Base-by-base conservation (phyloP, 2,888 invertebrate genomes). In the Rhamnusium bicolor region DNA sequence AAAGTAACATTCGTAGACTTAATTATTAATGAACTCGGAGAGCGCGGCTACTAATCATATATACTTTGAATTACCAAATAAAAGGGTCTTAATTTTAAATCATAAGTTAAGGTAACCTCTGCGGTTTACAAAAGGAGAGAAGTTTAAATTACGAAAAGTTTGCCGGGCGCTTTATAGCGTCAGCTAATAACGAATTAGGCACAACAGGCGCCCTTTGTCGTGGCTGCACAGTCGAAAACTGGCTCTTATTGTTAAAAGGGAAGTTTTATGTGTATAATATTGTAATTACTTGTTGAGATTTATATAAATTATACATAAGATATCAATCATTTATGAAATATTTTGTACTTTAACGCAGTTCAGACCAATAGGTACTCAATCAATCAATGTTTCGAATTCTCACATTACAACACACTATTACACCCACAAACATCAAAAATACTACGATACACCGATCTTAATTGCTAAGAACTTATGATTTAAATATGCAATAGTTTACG, bases 101-200 rank as follows among this genome's bases (percentile, higher is more conserved):
- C 54, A 24, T 32, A 58, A 32, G 58, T 32, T 32, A 58, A 32
- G 58, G 58, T 32, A 58, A 58, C 58, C n/a, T 18, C 27, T 4
- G 16, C 29, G 16, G 56, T 58, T 32, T 40, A 40, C 40, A 40
- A 40, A 40, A n/a, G 32, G 24, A 32, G 32, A 32, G 18, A 18
- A 56, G 54, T 27, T 56, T 56, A 56, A 56, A 56, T 56, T 56
- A 27, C 5, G 14, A 8, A 58, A 58, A 32, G 32, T 58, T 58
- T 58, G 32, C 32, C 19, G 6, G 24, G 7, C 16, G 7, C 16
- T 32, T 32, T 16, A 7, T 0, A 24, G 12, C 18, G 10, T 8
- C 53, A 19, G 1, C 12, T 19, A 19, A 53, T 21, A 10, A 24
- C 24, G 54, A 24, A 54, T 54, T 54, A 54, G 21, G 21, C 32